A percentile compares a stretch with the other conserved stretches of the same genome.
Evolutionary conservation across 2,113 vertebrate species (phyloP).

Genomic region (Dasypus novemcinctus): DNA sequence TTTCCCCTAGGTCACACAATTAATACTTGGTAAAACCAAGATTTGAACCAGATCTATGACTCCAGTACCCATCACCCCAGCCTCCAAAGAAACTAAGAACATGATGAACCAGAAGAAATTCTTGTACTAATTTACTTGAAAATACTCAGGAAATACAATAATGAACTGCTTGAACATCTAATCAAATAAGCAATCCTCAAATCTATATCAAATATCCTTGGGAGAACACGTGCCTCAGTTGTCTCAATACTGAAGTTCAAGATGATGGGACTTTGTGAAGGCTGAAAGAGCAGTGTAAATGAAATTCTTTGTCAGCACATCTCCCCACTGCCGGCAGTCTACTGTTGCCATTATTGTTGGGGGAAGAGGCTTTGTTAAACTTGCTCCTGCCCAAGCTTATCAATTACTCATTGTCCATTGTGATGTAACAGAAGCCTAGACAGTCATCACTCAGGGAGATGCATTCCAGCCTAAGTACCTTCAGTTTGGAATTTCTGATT

Average conservation of each 20-base stretch:
- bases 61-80: not conserved
- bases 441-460: not conserved
- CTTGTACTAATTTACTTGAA: not conserved
- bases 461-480: not conserved
- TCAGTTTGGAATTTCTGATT: slow-evolving; percentile 13
- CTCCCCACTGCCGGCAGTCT: not conserved
- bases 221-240: not conserved
- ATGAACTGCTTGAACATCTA: not conserved
- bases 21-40: not conserved
- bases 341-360: not conserved
- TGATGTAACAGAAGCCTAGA: not conserved
- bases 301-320: not conserved
- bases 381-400: not conserved
- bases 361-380: not conserved
- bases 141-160: not conserved
- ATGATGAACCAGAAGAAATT: not conserved
- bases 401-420: not conserved
- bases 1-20: not conserved
- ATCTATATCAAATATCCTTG: not conserved
- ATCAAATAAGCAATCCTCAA: not conserved
- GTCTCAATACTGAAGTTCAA: not conserved
- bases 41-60: not conserved
- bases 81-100: not conserved
- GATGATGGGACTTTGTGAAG: not conserved
- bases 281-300: not conserved